These are phyloP conservation scores for Neuroterus valhalla DNA, from an alignment of 1,140 invertebrate genomes.

Conservation along the genomic window DNA sequence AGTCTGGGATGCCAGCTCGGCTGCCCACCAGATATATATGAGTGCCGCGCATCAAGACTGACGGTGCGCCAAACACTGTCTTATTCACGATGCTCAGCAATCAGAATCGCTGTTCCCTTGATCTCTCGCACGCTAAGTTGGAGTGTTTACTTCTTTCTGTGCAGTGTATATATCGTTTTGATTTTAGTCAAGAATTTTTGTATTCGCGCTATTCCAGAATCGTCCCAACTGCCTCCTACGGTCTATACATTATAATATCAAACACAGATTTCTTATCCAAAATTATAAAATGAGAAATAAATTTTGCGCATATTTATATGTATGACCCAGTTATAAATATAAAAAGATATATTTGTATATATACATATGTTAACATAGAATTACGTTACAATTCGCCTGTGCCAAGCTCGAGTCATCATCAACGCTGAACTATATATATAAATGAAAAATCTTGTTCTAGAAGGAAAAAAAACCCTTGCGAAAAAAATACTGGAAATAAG, in stretches of 20 bases:
- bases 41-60: too few relatives aligned
- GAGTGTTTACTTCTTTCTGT: too few relatives aligned
- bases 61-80: too few relatives aligned
- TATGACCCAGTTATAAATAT: slow-evolving; percentile 24
- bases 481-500: too few relatives aligned
- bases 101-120: too few relatives aligned
- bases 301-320: slow-evolving; percentile 22
- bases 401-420: slow-evolving; percentile 28
- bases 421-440: slow-evolving; percentile 12
- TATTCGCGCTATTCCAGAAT: slow-evolving; percentile 24
- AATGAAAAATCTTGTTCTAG: too few relatives aligned
- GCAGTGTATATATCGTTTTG: background rate
- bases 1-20: too few relatives aligned
- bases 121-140: too few relatives aligned
- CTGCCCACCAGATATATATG: too few relatives aligned
- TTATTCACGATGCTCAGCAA: too few relatives aligned
- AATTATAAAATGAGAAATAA: background rate
- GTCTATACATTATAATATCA: slow-evolving; percentile 18
- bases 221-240: slow-evolving; percentile 21
- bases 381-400: slow-evolving; percentile 23
- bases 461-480: too few relatives aligned
- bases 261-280: slow-evolving; percentile 25
- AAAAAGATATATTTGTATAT: slow-evolving; percentile 27
- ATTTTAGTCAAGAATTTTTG: background rate
- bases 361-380: slow-evolving; percentile 16